Base-by-base conservation (phyloP, 2,797 vertebrate species). In the Chloroceryle inda region DNA sequence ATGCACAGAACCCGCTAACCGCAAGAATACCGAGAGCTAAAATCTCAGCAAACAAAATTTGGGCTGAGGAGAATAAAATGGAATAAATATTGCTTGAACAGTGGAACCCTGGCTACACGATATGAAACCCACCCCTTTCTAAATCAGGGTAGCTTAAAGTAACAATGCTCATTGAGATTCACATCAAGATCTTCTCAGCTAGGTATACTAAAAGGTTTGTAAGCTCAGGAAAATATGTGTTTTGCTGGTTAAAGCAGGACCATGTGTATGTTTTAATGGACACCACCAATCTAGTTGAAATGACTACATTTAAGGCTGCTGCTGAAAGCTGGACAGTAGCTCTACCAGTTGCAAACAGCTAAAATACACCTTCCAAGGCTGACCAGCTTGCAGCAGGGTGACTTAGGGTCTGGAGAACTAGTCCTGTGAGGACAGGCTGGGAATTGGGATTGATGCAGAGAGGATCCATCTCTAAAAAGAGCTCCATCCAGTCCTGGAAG, bases 361-460 rank as follows among this genome's bases (percentile, higher is more conserved):
- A 38, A 37, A 61, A 66, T 4, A 26, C 10, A 24, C 18, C 4
- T 50, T 33, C 23, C 13, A 23, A 37, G 35, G 20, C 26, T 4
- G 16, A 23, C n/a, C 0, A 6, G 23, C 13, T 56, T 38, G 40
- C 37, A 53, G 23, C 0, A 1, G 9, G 18, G 21, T 62, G 33
- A 50, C 37, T 49, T 49, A 49, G 24, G 47, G 47, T 49, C 47
- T 49, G 47, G 24, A 26, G 47, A 49, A 49, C 47, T 26, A 26
- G 47, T 26, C 13, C 47, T 49, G 22, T 49, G 47, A 26, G 23
- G 23, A 23, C 24, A 49, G 13, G 23, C 47, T 49, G 13, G 47
- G 47, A 26, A 49, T 49, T 26, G 47, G 47, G 47, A 26, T 49
- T 49, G 47, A 24, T 11, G 29, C 9, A 68, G 15, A 40, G 13